phyloP scores from a whole-genome alignment of 2,888 invertebrate species.

The Lottia gigantea region DNA sequence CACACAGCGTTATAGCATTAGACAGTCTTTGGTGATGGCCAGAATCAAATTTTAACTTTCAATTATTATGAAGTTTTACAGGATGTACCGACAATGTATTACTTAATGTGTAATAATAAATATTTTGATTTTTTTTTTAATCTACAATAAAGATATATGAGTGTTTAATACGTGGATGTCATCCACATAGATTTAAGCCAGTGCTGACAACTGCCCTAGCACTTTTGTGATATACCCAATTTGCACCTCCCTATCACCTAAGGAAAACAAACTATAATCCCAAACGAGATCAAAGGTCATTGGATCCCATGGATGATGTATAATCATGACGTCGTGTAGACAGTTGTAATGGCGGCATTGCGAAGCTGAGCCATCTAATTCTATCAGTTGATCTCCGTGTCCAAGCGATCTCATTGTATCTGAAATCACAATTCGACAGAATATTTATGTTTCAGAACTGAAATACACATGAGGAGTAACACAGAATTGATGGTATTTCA shows the following conservation, averaged over 20 bases:
- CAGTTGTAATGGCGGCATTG: conserved; percentile 18
- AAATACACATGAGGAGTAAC: too few species aligned
- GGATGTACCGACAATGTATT: too few species aligned
- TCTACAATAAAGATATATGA: too few species aligned
- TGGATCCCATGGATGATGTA: conserved; percentile 20
- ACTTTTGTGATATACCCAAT: conserved; percentile 6
- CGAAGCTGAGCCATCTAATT: conserved; percentile 18
- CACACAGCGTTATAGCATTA: too few species aligned
- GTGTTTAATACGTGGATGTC: too few species aligned
- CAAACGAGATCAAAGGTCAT: conserved; percentile 17
- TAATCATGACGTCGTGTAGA: conserved; percentile 23
- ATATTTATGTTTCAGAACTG: not conserved
- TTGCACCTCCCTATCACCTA: conserved; percentile 20
- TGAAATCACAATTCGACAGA: not conserved
- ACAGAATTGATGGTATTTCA: too few species aligned
- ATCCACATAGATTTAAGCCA: not conserved
- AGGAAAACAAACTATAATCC: conserved; percentile 21
- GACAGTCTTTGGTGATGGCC: too few species aligned
- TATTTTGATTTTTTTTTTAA: too few species aligned
- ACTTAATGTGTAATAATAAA: too few species aligned
- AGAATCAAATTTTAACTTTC: too few species aligned
- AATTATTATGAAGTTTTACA: too few species aligned
- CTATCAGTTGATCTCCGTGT: conserved; percentile 13
- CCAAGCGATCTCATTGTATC: conserved; percentile 21
- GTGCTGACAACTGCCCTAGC: not conserved